Conservation (phyloP, 2,888 invertebrate species). For the Seladonia tumulorum region DNA sequence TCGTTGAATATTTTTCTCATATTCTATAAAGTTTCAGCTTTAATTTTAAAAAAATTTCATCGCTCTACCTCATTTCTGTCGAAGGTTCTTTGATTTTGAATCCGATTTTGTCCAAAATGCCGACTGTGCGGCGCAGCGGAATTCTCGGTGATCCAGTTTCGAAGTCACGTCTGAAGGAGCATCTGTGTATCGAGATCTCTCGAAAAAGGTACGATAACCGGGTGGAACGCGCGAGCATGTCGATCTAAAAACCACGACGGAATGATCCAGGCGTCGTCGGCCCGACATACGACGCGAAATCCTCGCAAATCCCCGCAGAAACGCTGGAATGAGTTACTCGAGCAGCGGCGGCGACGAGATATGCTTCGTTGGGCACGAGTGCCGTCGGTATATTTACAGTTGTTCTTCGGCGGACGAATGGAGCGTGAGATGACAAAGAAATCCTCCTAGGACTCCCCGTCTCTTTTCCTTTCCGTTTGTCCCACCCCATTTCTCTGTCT, state of each 20-base stretch:
- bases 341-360: neutral
- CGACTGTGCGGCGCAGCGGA: neutral
- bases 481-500: neutral
- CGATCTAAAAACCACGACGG: neutral
- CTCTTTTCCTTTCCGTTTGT: neutral
- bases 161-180: neutral
- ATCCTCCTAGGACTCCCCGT: neutral
- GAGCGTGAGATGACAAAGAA: conserved; percentile 12
- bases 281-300: conserved; percentile 24
- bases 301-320: conserved; percentile 33
- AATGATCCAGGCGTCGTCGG: conserved; percentile 18
- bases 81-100: no score
- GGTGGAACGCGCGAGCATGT: neutral
- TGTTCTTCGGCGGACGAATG: conserved; percentile 16
- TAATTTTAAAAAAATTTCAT: no score
- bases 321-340: conserved; percentile 10
- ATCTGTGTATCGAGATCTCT: neutral
- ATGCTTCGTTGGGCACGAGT: conserved; percentile 12
- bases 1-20: no score
- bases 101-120: no score
- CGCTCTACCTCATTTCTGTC: no score
- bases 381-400: conserved; percentile 21
- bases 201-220: neutral
- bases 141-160: neutral
- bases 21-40: no score